A percentile compares a stretch with the other conserved stretches of the same genome.
Evolutionary conservation across 2,797 vertebrate species (phyloP).

Genomic region (Heteromormyrus szaboi): DNA sequence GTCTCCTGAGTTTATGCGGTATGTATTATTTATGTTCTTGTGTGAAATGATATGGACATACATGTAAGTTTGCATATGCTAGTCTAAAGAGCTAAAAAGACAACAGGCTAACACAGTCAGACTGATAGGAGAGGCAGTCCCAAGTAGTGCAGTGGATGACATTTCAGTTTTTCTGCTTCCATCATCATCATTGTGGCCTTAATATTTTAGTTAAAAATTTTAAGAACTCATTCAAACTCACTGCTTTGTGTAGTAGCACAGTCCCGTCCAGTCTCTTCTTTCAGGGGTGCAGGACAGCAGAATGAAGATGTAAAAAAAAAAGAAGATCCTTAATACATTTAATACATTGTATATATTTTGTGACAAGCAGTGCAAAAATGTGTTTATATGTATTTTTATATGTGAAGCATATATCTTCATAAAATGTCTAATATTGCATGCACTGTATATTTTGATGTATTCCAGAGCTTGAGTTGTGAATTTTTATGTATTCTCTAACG

Average conservation of each 20-base stretch:
- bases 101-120: background rate
- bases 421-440: conserved; percentile 54
- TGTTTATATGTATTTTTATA: conserved; percentile 35
- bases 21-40: background rate
- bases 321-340: conserved; percentile 3
- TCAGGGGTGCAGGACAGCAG: background rate
- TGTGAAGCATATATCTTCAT: conserved; percentile 36
- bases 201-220: background rate
- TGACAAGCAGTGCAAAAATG: conserved; percentile 66
- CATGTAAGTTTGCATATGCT: background rate
- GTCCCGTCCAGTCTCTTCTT: background rate
- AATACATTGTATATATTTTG: conserved; percentile 48
- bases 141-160: background rate
- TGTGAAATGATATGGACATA: background rate
- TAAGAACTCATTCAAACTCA: background rate
- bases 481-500: conserved; percentile 54
- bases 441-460: conserved; percentile 46
- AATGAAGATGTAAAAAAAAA: background rate
- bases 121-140: background rate
- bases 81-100: background rate
- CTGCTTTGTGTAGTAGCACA: background rate
- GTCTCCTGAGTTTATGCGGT: background rate
- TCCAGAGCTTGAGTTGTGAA: conserved; percentile 41
- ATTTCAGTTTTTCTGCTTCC: background rate
- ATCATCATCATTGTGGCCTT: conserved; percentile 1